phyloP scores from a whole-genome alignment of 2,888 invertebrate genomes.

The Stramonita haemastoma region DNA sequence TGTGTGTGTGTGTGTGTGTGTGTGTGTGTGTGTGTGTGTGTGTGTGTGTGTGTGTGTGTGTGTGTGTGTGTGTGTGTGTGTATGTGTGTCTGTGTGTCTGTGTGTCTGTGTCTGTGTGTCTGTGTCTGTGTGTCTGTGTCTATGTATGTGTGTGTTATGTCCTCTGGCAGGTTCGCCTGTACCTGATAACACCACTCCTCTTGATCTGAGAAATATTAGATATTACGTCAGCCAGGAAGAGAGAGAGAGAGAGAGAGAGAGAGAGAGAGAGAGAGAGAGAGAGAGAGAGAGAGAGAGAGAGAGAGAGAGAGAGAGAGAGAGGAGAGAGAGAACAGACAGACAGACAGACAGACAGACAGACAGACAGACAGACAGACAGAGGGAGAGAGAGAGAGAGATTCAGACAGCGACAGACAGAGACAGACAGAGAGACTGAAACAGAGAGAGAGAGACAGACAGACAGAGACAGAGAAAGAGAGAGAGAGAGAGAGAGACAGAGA shows the following conservation, averaged over 20 bases:
- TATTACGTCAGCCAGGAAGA: not conserved
- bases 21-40: conserved; percentile 10
- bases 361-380: not conserved
- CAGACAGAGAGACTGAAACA: not conserved
- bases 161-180: not conserved
- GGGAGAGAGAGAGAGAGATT: not conserved
- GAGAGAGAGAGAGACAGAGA: not conserved
- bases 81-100: too few species aligned
- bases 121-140: too few species aligned
- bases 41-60: not conserved
- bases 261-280: not conserved
- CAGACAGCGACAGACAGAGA: not conserved
- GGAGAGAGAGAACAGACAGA: not conserved
- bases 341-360: too few species aligned
- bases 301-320: not conserved
- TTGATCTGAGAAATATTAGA: not conserved
- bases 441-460: not conserved
- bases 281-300: not conserved
- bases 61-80: too few species aligned
- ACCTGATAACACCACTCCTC: not conserved
- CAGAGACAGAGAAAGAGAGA: not conserved
- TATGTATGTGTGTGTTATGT: not conserved
- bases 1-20: conserved; percentile 21
- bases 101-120: too few species aligned
- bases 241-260: not conserved